Evolutionary conservation across 2,113 vertebrate genomes (phyloP).

Genomic region (Piprites chloris): DNA sequence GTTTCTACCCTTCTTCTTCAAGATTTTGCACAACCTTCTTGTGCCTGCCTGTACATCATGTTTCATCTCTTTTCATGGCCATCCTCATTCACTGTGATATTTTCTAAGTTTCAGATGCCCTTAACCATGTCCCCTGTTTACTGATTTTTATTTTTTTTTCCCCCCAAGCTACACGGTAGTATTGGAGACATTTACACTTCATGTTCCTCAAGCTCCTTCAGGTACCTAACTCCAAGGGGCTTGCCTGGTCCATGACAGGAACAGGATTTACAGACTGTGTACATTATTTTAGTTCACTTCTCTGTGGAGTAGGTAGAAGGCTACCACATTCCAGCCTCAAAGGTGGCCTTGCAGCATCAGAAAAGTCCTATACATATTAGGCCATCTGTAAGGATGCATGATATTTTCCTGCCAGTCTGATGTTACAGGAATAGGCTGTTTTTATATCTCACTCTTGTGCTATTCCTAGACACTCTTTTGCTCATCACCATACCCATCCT

Average conservation of each 20-base stretch:
- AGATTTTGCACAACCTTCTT: background rate
- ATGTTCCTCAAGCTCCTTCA: background rate
- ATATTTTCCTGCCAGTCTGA: background rate
- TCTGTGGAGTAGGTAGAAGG: background rate
- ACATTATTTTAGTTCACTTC: background rate
- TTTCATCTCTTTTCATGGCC: background rate
- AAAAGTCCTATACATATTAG: background rate
- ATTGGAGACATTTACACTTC: background rate
- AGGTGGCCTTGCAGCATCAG: background rate
- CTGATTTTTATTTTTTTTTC: background rate
- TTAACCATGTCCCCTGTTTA: background rate
- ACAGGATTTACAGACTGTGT: background rate
- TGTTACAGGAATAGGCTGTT: background rate
- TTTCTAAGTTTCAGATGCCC: background rate
- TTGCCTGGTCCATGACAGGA: background rate
- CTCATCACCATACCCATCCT: background rate
- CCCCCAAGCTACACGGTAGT: background rate
- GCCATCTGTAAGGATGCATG: background rate
- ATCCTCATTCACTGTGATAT: background rate
- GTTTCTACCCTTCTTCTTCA: background rate
- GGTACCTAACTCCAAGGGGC: rapidly evolving
- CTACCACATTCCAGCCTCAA: background rate
- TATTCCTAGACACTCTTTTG: background rate
- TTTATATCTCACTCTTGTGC: background rate
- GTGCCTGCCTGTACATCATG: background rate